phyloP scores from a whole-genome alignment of 2,888 invertebrate genomes.

The Pardosa pseudoannulata region DNA sequence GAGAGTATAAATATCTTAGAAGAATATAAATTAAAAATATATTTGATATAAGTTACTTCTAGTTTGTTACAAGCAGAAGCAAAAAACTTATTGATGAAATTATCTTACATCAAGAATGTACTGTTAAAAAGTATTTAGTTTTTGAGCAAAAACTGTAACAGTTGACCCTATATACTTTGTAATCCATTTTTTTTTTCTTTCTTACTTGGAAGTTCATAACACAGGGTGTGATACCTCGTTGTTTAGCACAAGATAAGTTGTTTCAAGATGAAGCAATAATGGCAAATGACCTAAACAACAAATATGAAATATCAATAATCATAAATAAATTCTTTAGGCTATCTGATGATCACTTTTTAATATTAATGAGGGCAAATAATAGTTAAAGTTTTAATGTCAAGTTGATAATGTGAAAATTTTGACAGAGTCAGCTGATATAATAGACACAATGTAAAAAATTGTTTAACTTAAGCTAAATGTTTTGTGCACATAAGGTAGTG shows the following conservation, averaged over 20 bases:
- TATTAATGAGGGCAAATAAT: too few species aligned
- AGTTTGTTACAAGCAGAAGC: constrained; percentile 26
- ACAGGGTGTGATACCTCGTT: constrained; percentile 28
- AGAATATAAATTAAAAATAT: constrained; percentile 69
- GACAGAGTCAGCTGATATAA: too few species aligned
- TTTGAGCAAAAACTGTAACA: constrained; percentile 53
- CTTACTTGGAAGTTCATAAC: constrained; percentile 48
- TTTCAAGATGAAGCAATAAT: constrained; percentile 27
- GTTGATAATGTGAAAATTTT: too few species aligned
- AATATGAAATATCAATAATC: too few species aligned
- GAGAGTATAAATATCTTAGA: constrained; percentile 39
- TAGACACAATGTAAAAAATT: too few species aligned
- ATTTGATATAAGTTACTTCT: constrained; percentile 43
- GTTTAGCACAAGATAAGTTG: constrained; percentile 26
- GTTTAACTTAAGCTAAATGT: too few species aligned
- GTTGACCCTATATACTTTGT: constrained; percentile 28
- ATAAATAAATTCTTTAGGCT: too few species aligned
- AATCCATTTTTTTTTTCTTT: constrained; percentile 14
- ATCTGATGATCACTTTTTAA: too few species aligned
- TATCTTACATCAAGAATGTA: constrained; percentile 17
- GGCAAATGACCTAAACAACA: constrained; percentile 13
- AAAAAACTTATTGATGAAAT: constrained; percentile 21
- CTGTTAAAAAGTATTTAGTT: constrained; percentile 33
- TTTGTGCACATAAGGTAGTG: too few species aligned
- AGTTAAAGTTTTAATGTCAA: too few species aligned